phyloP scores from a whole-genome alignment of 1,140 invertebrate genomes.

The Charaxes varanes region DNA sequence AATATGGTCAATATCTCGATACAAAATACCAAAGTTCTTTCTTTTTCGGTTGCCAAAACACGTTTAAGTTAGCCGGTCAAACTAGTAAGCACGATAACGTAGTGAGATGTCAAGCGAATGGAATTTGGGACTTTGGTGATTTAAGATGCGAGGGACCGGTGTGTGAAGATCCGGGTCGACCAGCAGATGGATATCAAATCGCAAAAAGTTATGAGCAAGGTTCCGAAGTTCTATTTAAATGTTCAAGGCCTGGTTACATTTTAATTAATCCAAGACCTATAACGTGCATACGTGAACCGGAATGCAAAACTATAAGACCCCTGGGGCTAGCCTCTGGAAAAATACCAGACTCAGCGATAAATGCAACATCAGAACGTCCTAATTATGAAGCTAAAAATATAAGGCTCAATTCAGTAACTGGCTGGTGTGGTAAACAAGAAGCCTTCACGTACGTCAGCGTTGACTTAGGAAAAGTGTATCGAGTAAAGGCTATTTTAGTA shows the following conservation, averaged over 20 bases:
- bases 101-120: conserved; percentile 92
- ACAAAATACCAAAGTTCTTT: conserved; percentile 94
- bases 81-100: conserved; percentile 93
- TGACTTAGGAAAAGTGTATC: conserved; percentile 91
- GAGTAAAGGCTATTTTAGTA: conserved; percentile 93
- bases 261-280: conserved; percentile 93
- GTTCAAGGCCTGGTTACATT: conserved; percentile 93
- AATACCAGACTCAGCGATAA: conserved; percentile 96
- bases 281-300: conserved; percentile 92
- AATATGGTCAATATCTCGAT: conserved; percentile 90
- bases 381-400: conserved; percentile 95
- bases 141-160: conserved; percentile 96
- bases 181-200: conserved; percentile 91
- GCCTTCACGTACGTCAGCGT: conserved; percentile 97
- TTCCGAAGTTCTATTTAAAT: conserved; percentile 92
- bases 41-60: conserved; percentile 97
- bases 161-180: conserved; percentile 95
- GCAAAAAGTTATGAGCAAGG: conserved; percentile 95
- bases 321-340: conserved; percentile 92
- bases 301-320: conserved; percentile 94
- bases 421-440: conserved; percentile 96
- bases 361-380: conserved; percentile 93
- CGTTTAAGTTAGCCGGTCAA: conserved; percentile 94
- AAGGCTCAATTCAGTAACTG: conserved; percentile 93
- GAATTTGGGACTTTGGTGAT: conserved; percentile 97